Conservation (phyloP, 2,888 invertebrate genomes). For the Trissonchulus latispiculum region DNA sequence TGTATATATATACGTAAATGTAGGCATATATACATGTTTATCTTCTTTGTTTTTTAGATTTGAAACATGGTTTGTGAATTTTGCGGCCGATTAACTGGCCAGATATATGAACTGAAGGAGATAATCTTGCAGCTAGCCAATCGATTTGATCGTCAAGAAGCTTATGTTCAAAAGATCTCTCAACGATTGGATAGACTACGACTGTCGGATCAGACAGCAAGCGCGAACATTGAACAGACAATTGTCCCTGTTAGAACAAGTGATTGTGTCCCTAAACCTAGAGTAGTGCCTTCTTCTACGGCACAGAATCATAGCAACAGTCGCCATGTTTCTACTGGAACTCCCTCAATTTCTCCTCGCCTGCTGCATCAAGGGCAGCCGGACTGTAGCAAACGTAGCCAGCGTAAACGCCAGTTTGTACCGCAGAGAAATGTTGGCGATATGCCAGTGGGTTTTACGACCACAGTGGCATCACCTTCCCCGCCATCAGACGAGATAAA, state of each 20-base stretch:
- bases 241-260: too few relatives aligned
- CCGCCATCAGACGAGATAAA: neutral
- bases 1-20: too few relatives aligned
- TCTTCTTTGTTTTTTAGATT: too few relatives aligned
- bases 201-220: neutral
- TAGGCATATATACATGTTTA: too few relatives aligned
- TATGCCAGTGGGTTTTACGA: neutral
- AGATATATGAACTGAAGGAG: conserved; percentile 13
- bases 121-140: conserved; percentile 5
- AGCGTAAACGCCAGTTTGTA: neutral
- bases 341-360: neutral
- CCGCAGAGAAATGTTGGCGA: neutral
- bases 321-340: neutral
- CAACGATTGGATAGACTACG: neutral
- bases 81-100: conserved; percentile 7
- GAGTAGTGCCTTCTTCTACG: neutral
- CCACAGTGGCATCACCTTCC: neutral
- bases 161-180: conserved; percentile 7
- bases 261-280: too few relatives aligned
- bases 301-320: neutral
- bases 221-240: too few relatives aligned
- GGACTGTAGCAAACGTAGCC: neutral
- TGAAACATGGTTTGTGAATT: conserved; percentile 16
- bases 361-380: neutral
- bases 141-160: conserved; percentile 17